Percentiles rank a stretch among this genome's conserved stretches.
Evolutionary conservation across 2,797 vertebrate genomes (phyloP).

Genomic region (Tenualosa ilisha): DNA sequence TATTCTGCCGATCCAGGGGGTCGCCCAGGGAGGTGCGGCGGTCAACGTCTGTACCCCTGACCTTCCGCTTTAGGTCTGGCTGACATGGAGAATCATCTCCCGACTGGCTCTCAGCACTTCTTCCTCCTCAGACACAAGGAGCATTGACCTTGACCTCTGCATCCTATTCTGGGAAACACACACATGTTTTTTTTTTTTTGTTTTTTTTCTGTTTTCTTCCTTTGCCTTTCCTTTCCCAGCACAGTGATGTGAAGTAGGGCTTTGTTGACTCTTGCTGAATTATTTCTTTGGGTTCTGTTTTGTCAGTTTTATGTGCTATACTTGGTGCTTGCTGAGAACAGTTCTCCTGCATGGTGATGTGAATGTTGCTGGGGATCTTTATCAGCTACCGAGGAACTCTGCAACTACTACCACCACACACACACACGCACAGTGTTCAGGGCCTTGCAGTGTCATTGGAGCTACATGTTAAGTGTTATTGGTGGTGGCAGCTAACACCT

Average conservation of each 20-base stretch:
- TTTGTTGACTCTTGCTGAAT: neutral
- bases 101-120: neutral
- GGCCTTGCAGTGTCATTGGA: conserved; percentile 40
- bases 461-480: conserved; percentile 49
- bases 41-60: neutral
- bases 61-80: neutral
- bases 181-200: neutral
- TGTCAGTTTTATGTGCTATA: neutral
- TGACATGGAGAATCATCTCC: neutral
- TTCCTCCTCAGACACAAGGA: neutral
- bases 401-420: neutral
- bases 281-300: neutral
- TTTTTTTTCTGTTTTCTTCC: neutral
- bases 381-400: neutral
- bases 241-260: neutral
- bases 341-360: neutral
- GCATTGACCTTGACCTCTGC: conserved; percentile 21
- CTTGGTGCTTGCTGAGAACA: neutral
- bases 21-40: neutral
- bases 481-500: conserved; percentile 44
- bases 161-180: neutral
- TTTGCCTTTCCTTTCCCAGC: neutral
- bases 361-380: neutral
- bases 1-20: neutral
- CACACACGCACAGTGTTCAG: neutral